A percentile compares a stretch with the other conserved stretches of the same genome.
These are phyloP conservation scores for Montipora sp. DNA, from an alignment of 64 coral and sea anemone species.

Conservation along the genomic window DNA sequence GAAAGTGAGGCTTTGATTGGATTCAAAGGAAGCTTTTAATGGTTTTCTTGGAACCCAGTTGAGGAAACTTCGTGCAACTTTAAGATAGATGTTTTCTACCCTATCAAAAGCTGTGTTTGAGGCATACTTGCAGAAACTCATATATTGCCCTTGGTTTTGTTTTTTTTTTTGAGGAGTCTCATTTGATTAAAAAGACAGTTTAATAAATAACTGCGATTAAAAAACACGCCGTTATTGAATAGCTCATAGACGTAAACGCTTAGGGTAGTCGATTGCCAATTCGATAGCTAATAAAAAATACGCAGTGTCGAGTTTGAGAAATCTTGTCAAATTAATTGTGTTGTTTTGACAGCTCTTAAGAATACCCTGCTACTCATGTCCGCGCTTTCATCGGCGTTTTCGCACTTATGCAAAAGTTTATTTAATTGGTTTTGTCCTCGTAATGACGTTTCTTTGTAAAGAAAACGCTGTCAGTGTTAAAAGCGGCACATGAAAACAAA, in stretches of 20 bases:
- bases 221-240: background rate
- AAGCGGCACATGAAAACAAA: slow-evolving; percentile 30
- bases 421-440: slow-evolving; percentile 30
- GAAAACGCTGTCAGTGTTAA: background rate
- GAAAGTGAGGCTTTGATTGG: background rate
- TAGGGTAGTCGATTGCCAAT: too few relatives aligned
- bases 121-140: background rate
- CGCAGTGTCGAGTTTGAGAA: background rate
- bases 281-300: background rate
- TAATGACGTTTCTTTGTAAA: slow-evolving; percentile 26
- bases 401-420: slow-evolving; percentile 37
- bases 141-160: background rate
- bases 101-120: background rate
- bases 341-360: slow-evolving; percentile 32
- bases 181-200: background rate
- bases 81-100: background rate
- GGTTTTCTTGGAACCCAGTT: background rate
- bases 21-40: background rate
- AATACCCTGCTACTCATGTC: background rate
- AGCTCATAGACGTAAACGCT: background rate
- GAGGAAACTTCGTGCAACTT: background rate
- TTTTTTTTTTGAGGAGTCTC: background rate
- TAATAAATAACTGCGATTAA: background rate
- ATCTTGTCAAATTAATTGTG: background rate
- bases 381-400: background rate